phyloP scores from a whole-genome alignment of 2,888 invertebrate genomes.

The Agrochola litura region DNA sequence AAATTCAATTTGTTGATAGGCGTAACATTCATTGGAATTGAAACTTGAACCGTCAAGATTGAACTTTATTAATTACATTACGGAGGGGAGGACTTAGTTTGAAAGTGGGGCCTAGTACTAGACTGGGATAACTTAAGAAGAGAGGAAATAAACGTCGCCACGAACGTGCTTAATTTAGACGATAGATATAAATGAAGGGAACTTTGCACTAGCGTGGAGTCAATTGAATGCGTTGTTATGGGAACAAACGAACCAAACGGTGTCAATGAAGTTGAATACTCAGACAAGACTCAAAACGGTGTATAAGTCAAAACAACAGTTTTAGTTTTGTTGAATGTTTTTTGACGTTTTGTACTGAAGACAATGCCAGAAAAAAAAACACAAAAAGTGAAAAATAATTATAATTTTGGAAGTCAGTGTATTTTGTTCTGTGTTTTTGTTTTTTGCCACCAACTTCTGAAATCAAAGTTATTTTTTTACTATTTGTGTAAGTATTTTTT shows the following conservation, averaged over 20 bases:
- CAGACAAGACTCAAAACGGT: not conserved
- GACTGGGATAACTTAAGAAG: conserved; percentile 37
- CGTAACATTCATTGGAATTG: conserved; percentile 53
- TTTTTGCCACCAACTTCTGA: too few relatives aligned
- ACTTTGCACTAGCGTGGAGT: not conserved
- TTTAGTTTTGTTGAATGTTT: not conserved
- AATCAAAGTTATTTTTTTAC: too few relatives aligned
- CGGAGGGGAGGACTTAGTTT: conserved; percentile 48
- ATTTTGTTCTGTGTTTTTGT: too few relatives aligned
- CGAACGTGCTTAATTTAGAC: conserved; percentile 39
- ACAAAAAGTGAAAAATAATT: too few relatives aligned
- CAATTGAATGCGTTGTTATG: not conserved
- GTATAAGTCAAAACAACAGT: not conserved
- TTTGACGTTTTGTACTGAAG: not conserved
- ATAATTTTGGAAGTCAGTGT: too few relatives aligned
- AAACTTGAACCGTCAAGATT: conserved; percentile 54
- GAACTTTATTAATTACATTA: conserved; percentile 61
- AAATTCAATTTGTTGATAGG: conserved; percentile 54
- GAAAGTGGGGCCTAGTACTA: conserved; percentile 44
- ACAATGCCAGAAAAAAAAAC: too few relatives aligned
- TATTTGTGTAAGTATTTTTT: too few relatives aligned
- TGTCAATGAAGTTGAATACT: not conserved
- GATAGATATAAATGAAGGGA: conserved; percentile 13
- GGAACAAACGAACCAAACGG: too few relatives aligned
- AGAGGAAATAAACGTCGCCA: conserved; percentile 37